Percentiles rank a stretch among this genome's conserved stretches.
These are phyloP conservation scores for Shinisaurus crocodilurus DNA, from an alignment of 2,113 vertebrate genomes.

Conservation along the genomic window DNA sequence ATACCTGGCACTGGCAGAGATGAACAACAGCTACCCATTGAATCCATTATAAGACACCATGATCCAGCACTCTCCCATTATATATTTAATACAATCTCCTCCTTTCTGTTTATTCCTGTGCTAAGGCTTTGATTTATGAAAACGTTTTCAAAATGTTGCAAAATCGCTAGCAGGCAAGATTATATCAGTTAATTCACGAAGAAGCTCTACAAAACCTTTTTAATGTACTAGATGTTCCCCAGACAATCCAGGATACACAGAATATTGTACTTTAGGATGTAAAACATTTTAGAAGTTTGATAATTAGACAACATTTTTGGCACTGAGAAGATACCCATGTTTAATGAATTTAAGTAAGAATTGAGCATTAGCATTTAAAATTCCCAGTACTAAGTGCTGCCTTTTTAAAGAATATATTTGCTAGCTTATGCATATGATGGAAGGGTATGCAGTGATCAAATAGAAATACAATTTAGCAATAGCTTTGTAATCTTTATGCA, in stretches of 20 bases:
- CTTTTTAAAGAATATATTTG: constrained; percentile 43
- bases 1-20: constrained; percentile 54
- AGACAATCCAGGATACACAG: constrained; percentile 77
- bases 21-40: constrained; percentile 65
- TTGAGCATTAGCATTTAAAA: constrained; percentile 47
- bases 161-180: constrained; percentile 78
- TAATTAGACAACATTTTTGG: constrained; percentile 62
- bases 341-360: constrained; percentile 73
- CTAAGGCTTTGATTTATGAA: constrained; percentile 78
- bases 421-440: constrained; percentile 41
- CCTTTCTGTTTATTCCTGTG: constrained; percentile 76
- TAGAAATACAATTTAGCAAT: constrained; percentile 35
- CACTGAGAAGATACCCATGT: constrained; percentile 59
- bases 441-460: constrained; percentile 25
- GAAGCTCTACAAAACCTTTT: constrained; percentile 73
- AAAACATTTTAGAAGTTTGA: constrained; percentile 70
- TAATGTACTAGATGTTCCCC: constrained; percentile 73
- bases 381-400: constrained; percentile 40
- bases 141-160: constrained; percentile 78
- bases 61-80: constrained; percentile 68
- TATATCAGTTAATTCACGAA: constrained; percentile 71
- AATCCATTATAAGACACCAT: constrained; percentile 64
- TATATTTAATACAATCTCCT: constrained; percentile 71
- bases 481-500: constrained; percentile 33
- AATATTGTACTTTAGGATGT: constrained; percentile 74